These are phyloP conservation scores for Loxodonta africana DNA, from an alignment of 2,113 vertebrate genomes.

Conservation along the genomic window DNA sequence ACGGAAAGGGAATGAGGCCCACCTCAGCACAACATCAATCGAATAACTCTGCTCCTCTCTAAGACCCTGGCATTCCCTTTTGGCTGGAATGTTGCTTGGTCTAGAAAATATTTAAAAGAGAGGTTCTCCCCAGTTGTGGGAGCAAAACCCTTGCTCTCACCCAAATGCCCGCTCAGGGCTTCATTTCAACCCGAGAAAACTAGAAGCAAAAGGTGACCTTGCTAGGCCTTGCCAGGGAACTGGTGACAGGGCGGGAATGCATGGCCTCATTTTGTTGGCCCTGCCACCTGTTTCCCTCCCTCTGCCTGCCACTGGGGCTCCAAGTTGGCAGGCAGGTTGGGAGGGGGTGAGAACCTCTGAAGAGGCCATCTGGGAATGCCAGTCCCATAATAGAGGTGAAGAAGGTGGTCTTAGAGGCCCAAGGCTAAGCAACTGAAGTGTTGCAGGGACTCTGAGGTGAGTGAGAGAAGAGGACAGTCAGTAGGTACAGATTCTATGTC, in stretches of 20 bases:
- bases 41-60: not conserved
- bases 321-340: constrained; percentile 30
- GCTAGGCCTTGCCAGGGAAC: constrained; percentile 65
- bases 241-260: constrained; percentile 40
- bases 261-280: constrained; percentile 65
- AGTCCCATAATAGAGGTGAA: not conserved
- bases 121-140: not conserved
- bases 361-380: constrained; percentile 40
- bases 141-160: constrained; percentile 37
- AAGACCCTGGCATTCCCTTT: not conserved
- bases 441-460: not conserved
- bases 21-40: not conserved
- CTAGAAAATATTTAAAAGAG: constrained; percentile 45
- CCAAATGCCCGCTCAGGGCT: not conserved
- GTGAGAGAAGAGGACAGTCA: not conserved
- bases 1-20: not conserved
- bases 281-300: constrained; percentile 58
- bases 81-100: not conserved
- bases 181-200: constrained; percentile 64
- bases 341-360: constrained; percentile 13
- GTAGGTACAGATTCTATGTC: not conserved
- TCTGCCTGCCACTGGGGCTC: not conserved
- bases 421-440: not conserved
- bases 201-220: constrained; percentile 78
- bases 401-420: not conserved